phyloP scores from a whole-genome alignment of 2,797 vertebrate genomes.

The Sebastes steindachneri region DNA sequence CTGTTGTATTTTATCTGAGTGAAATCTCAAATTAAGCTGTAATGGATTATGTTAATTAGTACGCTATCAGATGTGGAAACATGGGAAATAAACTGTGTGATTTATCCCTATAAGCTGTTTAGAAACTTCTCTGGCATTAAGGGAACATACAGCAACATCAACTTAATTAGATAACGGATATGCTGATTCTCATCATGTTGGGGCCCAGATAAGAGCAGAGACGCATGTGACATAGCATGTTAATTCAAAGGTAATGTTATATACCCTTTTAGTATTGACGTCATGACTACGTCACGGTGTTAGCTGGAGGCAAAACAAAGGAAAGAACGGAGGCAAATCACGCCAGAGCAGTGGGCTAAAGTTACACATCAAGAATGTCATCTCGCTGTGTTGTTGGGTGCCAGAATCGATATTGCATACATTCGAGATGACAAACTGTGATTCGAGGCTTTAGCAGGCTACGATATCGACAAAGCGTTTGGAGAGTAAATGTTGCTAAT shows the following conservation, averaged over 20 bases:
- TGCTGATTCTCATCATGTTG: conserved; percentile 30
- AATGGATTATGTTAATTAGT: conserved; percentile 71
- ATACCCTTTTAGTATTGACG: no score
- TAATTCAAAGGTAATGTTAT: background rate
- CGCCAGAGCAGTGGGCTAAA: no score
- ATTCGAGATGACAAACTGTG: no score
- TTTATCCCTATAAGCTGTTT: conserved; percentile 58
- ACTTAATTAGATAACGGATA: conserved; percentile 40
- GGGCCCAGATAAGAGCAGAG: conserved; percentile 32
- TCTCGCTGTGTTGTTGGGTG: no score
- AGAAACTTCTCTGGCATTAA: conserved; percentile 36
- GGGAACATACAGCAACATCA: conserved; percentile 18
- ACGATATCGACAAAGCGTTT: no score
- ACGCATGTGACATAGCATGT: background rate
- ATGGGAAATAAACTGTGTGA: conserved; percentile 52
- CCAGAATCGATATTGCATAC: no score
- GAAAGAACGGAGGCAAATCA: no score
- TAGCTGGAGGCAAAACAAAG: no score
- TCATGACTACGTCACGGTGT: no score
- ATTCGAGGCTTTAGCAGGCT: no score
- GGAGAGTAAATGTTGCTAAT: no score
- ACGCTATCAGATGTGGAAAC: conserved; percentile 53
- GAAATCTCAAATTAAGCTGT: conserved; percentile 37
- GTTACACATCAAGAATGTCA: no score
- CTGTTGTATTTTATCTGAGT: conserved; percentile 48